Evolutionary conservation across 2,797 vertebrate species (phyloP).

Genomic region (Enteromius anoplus): DNA sequence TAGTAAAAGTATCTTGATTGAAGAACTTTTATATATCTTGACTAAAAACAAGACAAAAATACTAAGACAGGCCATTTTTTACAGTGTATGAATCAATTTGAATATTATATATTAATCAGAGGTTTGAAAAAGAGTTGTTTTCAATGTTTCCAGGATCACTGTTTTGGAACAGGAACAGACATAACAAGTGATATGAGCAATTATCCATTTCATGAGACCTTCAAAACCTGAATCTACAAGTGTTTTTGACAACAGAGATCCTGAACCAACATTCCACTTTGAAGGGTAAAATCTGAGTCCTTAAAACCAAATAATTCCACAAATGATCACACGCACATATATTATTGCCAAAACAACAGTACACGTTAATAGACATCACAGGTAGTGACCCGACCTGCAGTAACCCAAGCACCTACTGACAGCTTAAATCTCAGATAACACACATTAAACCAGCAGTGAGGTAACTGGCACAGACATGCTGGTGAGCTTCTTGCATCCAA

Average conservation of each 20-base stretch:
- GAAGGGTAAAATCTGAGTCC: not conserved
- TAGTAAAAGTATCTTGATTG: too few relatives aligned
- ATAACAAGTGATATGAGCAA: not conserved
- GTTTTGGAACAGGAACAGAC: not conserved
- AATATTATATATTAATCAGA: not conserved
- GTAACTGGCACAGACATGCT: slow-evolving; percentile 6
- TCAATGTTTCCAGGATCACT: not conserved
- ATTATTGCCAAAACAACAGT: not conserved
- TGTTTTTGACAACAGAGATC: not conserved
- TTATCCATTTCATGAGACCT: not conserved
- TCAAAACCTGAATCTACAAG: not conserved
- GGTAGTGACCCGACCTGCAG: not conserved
- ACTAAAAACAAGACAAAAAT: too few relatives aligned
- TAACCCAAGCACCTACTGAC: not conserved
- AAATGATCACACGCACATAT: not conserved
- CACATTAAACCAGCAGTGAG: not conserved
- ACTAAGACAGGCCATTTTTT: too few relatives aligned
- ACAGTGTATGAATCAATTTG: not conserved
- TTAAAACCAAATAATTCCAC: not conserved
- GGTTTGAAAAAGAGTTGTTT: not conserved
- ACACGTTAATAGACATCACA: not conserved
- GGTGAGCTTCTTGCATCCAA: slow-evolving; percentile 7
- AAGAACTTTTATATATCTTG: too few relatives aligned
- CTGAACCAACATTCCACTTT: not conserved
- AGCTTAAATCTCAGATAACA: slow-evolving; percentile 26